Evolutionary conservation across 92 coral and sea anemone genomes (phyloP), one percentile per base, ranked within the genome.

Genomic region (Porites rus): DNA sequence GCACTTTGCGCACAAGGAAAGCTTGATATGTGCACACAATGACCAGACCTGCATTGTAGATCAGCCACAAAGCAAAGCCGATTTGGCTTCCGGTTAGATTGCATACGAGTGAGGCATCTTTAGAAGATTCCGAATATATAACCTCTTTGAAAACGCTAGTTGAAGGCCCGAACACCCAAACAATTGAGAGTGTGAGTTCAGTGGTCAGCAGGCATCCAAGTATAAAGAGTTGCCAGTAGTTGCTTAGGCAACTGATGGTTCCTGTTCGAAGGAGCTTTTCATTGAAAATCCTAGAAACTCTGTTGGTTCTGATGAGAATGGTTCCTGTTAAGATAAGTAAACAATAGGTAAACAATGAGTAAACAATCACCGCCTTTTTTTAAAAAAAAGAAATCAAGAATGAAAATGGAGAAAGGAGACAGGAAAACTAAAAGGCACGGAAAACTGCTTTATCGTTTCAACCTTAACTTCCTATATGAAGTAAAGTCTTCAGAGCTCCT

Each of bases 1-100:
- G 98, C 9, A 94, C 98, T 75, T 94, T 94, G 10, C 98, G 81
- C 31, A 94, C 98, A 10, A 93, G 90, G 83, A 90, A 93, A 0
- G 98, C 98, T 73, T 94, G 98, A 50, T 94, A 94, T 0, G 98
- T 94, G 58, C 98, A 93, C 1, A 94, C 91, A 54, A 94, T 69
- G 64, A 93, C 90, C 80, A 94, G 73, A 56, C 98, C 96, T 46
- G 93, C 93, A 89, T 94, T 91, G 76, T 85, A 94, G 10, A 92
- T 89, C 51, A 92, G 95, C 95, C 95, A 92, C 24, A 92, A 76
- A 10, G 91, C 79, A 71, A 90, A 92, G 0, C 95, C 95, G 6
- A 92, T 77, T 9, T 92, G 61, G 51, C 91, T 90, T 66, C 90
- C 95, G 16, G 88, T 65, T 13, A 92, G 65, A 56, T 89, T 85